These are phyloP conservation scores for Glaucomys volans DNA, from an alignment of 2,113 vertebrate species.

Conservation along the genomic window DNA sequence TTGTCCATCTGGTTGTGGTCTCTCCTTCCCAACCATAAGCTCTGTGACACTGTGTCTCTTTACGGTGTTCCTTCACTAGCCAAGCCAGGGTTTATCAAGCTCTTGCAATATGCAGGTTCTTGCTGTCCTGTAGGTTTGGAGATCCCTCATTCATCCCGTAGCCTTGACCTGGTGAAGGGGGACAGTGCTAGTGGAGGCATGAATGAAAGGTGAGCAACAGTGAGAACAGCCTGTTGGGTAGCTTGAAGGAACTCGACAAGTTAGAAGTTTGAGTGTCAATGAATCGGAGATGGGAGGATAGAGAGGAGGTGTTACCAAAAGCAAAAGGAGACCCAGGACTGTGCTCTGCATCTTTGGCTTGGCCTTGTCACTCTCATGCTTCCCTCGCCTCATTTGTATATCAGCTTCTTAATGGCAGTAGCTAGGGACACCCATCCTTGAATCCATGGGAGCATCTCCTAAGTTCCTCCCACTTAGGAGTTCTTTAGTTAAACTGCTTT, in stretches of 20 bases:
- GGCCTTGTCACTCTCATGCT: neutral
- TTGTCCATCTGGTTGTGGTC: too few relatives aligned
- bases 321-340: neutral
- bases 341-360: neutral
- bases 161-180: neutral
- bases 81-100: fast-evolving
- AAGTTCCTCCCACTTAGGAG: neutral
- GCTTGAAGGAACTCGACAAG: neutral
- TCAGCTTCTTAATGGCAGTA: neutral
- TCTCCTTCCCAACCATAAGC: neutral
- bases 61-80: neutral
- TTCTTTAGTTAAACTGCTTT: neutral
- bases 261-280: neutral
- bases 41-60: neutral
- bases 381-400: neutral
- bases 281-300: neutral
- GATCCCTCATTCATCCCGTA: neutral
- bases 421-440: neutral
- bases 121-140: neutral
- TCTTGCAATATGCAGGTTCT: neutral
- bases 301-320: neutral
- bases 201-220: too few relatives aligned
- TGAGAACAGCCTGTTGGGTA: neutral
- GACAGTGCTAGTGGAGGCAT: neutral
- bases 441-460: neutral